Evolutionary conservation across 2,797 vertebrate genomes (phyloP).

Genomic region (Valencia hispanica): DNA sequence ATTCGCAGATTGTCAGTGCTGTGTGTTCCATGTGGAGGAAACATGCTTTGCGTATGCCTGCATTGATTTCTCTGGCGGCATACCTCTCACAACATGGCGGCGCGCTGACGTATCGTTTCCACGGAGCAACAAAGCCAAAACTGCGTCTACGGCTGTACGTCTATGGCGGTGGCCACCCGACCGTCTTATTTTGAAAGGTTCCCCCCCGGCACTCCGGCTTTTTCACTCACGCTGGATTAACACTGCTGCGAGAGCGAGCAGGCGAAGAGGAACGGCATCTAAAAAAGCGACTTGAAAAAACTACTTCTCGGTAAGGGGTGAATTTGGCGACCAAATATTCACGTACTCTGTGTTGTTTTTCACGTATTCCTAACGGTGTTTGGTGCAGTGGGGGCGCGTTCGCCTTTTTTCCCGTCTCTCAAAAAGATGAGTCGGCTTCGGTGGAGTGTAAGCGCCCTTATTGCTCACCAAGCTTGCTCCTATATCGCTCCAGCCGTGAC

Average conservation of each 20-base stretch:
- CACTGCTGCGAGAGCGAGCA: conserved; percentile 79
- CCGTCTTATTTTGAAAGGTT: conserved; percentile 60
- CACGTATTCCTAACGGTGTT: conserved; percentile 65
- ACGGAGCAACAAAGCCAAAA: background rate
- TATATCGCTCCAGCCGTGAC: conserved; percentile 78
- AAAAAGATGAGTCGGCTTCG: conserved; percentile 83
- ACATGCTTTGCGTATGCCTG: too few species aligned
- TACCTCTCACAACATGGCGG: background rate
- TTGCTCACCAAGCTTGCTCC: conserved; percentile 71
- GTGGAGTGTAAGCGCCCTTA: conserved; percentile 81
- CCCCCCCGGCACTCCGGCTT: conserved; percentile 12
- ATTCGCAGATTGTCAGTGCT: background rate
- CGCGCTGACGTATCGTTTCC: background rate
- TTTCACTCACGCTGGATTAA: background rate
- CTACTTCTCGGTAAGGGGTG: conserved; percentile 89
- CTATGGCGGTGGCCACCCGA: background rate
- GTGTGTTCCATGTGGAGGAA: too few species aligned
- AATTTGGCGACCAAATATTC: conserved; percentile 78
- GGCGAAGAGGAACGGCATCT: conserved; percentile 85
- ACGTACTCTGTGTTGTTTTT: conserved; percentile 67
- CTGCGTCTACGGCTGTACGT: background rate
- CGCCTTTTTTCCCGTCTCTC: conserved; percentile 87
- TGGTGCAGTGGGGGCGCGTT: conserved; percentile 58
- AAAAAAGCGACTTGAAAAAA: conserved; percentile 86
- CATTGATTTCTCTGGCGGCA: background rate